Evolutionary conservation across 2,888 invertebrate genomes (phyloP), one percentile per base, ranked within the genome.

Genomic region (Pollenia labialis): DNA sequence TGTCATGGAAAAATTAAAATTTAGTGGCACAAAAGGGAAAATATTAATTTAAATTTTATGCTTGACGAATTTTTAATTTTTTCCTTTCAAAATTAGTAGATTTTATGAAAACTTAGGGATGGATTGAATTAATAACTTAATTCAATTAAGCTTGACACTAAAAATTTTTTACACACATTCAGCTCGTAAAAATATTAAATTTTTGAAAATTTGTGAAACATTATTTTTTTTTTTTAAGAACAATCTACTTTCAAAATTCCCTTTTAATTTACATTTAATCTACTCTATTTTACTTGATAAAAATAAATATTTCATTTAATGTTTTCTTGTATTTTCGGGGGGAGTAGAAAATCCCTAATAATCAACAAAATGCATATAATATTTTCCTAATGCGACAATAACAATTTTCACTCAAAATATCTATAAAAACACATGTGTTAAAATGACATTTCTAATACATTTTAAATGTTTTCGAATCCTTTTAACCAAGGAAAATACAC

Each of bases 1-100:
- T 90, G 90, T 91, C 91, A 91, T 69, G 76, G 40, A 23, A 74
- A 81, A 72, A 50, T 66, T 10, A 32, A 54, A 46, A 50, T 11
- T 32, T 32, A 48, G 12, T 1, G 40, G 14, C 6, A 12, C 54
- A 69, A 32, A 56, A 62, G 54, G 60, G 44, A 60, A 44, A 42
- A 77, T 14, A 58, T 60, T 68, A 77, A 72, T 66, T 58, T 66
- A 46, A 79, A 60, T 66, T 74, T 52, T 32, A 74, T 79, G 79
- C 66, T 14, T 44, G 44, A 68, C 18, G 7, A 32, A 11, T 71
- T 71, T 76, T 64, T 32, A 60, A 14, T 32, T 42, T 32, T 58
- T 9, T 40, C n/a, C 1, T 6, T 32, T 32, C 4, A 40, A n/a
- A 2, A 32, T 1, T 3, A 50, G 4, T 0, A 40, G 14, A 16